Conservation (phyloP, 2,113 vertebrate species). For the Elgaria multicarinata region DNA sequence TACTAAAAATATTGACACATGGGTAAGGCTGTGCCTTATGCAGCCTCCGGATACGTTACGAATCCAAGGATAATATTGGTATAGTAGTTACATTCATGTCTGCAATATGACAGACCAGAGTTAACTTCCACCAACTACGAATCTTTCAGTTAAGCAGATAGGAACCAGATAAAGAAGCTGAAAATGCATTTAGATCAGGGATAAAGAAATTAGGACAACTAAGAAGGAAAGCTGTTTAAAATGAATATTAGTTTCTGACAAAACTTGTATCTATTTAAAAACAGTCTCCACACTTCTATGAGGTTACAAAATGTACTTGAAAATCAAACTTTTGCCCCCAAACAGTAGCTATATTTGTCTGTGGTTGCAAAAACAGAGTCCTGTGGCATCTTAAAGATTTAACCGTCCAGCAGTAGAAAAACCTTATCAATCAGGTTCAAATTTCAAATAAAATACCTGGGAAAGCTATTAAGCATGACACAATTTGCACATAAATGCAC, state of each 20-base stretch:
- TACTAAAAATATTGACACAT: not conserved
- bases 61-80: constrained; percentile 39
- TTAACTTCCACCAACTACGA: not conserved
- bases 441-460: too few relatives aligned
- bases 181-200: not conserved
- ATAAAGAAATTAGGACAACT: not conserved
- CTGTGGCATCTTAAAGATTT: not conserved
- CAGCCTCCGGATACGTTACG: constrained; percentile 24
- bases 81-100: constrained; percentile 33
- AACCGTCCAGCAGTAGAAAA: too few relatives aligned
- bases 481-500: not conserved
- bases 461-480: too few relatives aligned
- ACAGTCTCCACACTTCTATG: constrained; percentile 42
- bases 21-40: constrained; percentile 4
- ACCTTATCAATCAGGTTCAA: too few relatives aligned
- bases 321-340: not conserved
- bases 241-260: constrained; percentile 11
- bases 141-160: constrained; percentile 26
- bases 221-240: not conserved
- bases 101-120: constrained; percentile 2
- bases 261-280: not conserved
- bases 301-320: not conserved
- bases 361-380: not conserved
- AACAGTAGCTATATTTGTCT: not conserved
- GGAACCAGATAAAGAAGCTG: not conserved